A percentile compares a stretch with the other conserved stretches of the same genome.
Conservation (phyloP, 2,888 invertebrate genomes). For the Argyresthia albistria region DNA sequence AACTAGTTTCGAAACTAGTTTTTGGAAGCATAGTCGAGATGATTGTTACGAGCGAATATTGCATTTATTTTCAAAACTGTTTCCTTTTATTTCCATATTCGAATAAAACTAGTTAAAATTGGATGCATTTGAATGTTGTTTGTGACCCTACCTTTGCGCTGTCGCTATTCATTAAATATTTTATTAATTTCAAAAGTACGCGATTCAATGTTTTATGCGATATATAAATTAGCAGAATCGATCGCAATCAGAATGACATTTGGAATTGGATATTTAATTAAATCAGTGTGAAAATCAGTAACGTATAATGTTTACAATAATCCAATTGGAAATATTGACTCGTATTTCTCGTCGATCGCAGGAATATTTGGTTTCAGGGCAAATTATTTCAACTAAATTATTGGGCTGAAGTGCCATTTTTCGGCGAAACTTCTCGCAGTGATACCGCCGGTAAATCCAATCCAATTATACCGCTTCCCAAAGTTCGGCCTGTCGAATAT, state of each 20-base stretch:
- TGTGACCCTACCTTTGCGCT: too few species aligned
- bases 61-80: too few species aligned
- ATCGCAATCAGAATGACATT: slow-evolving; percentile 42
- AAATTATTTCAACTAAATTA: neutral
- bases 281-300: too few species aligned
- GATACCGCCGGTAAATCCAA: neutral
- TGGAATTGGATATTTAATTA: too few species aligned
- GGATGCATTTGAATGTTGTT: too few species aligned
- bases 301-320: too few species aligned
- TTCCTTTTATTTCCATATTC: too few species aligned
- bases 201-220: slow-evolving; percentile 51
- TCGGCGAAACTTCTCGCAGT: neutral
- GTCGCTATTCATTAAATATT: too few species aligned
- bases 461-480: slow-evolving; percentile 1
- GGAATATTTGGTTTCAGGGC: neutral
- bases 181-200: neutral
- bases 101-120: too few species aligned
- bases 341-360: neutral
- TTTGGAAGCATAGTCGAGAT: too few species aligned
- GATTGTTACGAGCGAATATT: too few species aligned
- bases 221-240: slow-evolving; percentile 59
- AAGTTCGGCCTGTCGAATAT: neutral
- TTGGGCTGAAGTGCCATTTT: neutral
- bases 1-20: neutral
- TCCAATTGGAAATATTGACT: too few species aligned